phyloP scores from a whole-genome alignment of 2,888 invertebrate genomes.

The Lobophora halterata region DNA sequence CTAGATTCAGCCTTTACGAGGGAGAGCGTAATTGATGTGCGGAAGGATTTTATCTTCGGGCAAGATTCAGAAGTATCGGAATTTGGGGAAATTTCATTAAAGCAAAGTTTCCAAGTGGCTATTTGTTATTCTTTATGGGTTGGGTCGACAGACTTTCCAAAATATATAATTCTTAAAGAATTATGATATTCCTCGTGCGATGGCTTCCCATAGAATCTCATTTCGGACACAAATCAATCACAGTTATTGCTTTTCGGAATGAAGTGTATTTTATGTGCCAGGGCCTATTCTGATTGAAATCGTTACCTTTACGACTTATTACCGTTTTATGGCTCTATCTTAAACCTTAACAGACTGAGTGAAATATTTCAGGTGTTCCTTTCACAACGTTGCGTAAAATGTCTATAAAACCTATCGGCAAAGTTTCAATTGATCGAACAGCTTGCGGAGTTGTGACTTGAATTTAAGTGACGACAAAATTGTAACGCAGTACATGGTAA shows the following conservation, averaged over 20 bases:
- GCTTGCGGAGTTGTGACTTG: too few relatives aligned
- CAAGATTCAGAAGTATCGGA: conserved; percentile 21
- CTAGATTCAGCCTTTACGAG: too few relatives aligned
- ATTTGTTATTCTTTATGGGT: conserved; percentile 22
- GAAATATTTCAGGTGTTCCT: conserved; percentile 12
- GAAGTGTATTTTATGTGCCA: conserved; percentile 19
- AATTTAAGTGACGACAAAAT: too few relatives aligned
- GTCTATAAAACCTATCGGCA: not conserved
- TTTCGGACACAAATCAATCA: conserved; percentile 19
- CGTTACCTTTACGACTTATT: conserved; percentile 22
- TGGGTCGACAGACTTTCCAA: conserved; percentile 12
- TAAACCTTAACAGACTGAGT: conserved; percentile 13
- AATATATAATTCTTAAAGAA: too few relatives aligned
- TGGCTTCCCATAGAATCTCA: conserved; percentile 12
- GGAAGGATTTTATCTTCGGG: conserved; percentile 33
- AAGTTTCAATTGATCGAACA: not conserved
- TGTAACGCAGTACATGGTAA: too few relatives aligned
- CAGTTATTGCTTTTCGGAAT: conserved; percentile 19
- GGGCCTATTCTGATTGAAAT: conserved; percentile 22
- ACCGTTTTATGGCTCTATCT: conserved; percentile 14
- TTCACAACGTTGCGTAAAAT: conserved; percentile 10
- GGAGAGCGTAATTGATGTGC: conserved; percentile 34
- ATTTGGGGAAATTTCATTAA: conserved; percentile 23
- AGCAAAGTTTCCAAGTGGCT: conserved; percentile 23
- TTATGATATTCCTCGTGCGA: too few relatives aligned